Conservation (phyloP, 92 coral and sea anemone genomes). For the Nematostella vectensis region DNA sequence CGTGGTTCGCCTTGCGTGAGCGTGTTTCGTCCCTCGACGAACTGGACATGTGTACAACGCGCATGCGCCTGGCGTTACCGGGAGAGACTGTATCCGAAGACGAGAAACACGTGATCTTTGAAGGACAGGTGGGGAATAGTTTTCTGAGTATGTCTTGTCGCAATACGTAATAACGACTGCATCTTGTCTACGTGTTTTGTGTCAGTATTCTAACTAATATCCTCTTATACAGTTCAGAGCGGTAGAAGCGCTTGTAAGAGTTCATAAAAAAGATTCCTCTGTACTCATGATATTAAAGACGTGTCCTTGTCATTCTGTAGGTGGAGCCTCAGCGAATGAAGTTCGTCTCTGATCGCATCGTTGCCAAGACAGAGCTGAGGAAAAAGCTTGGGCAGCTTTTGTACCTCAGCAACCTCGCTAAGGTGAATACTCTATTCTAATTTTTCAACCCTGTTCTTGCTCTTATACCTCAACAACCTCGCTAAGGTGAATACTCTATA, state of each 20-base stretch:
- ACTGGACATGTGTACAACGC: constrained; percentile 93
- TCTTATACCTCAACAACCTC: constrained; percentile 76
- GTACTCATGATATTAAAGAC: too few species aligned
- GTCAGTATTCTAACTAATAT: too few species aligned
- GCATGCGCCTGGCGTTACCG: constrained; percentile 67
- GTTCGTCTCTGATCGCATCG: constrained; percentile 76
- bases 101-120: constrained; percentile 62
- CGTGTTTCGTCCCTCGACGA: constrained; percentile 86
- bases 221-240: too few species aligned
- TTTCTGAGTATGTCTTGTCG: not conserved
- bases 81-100: constrained; percentile 67
- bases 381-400: constrained; percentile 80
- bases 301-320: too few species aligned
- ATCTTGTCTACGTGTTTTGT: too few species aligned
- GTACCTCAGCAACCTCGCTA: constrained; percentile 84
- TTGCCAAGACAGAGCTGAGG: constrained; percentile 69
- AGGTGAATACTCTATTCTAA: constrained; percentile 53
- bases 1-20: constrained; percentile 88
- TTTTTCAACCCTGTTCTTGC: too few species aligned
- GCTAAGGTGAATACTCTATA: constrained; percentile 67
- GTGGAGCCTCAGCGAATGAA: constrained; percentile 70
- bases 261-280: too few species aligned
- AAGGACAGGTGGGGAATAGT: constrained; percentile 60
- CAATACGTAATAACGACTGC: not conserved
- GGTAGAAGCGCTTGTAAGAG: too few species aligned